phyloP scores from a whole-genome alignment of 2,113 vertebrate species.

The Rousettus leschenaultii region DNA sequence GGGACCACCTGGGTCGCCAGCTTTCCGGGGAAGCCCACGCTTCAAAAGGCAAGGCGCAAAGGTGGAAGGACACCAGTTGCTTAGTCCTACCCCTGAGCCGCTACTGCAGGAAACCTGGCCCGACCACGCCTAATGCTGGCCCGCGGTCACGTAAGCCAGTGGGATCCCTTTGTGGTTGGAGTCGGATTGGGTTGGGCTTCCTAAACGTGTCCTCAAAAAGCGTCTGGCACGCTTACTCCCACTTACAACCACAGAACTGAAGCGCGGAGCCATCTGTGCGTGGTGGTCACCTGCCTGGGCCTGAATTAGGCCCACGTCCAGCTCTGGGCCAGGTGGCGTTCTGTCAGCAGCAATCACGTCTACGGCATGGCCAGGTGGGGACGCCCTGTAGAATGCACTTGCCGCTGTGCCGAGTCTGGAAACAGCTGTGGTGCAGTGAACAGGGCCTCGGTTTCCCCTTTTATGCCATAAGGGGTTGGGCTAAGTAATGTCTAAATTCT shows the following conservation, averaged over 20 bases:
- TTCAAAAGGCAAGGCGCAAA: not conserved
- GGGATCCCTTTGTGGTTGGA: too few relatives aligned
- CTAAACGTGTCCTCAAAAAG: not conserved
- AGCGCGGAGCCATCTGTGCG: too few relatives aligned
- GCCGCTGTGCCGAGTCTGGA: not conserved
- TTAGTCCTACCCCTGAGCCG: not conserved
- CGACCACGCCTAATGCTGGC: not conserved
- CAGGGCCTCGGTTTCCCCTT: not conserved
- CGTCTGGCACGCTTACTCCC: not conserved
- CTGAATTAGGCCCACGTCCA: too few relatives aligned
- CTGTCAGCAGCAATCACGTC: not conserved
- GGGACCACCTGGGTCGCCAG: not conserved
- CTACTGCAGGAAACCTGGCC: not conserved
- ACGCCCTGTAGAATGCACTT: too few relatives aligned
- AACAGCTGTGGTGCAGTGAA: fast-evolving
- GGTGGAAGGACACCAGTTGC: not conserved
- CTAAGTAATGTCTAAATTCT: not conserved
- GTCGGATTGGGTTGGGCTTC: not conserved
- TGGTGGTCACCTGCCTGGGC: too few relatives aligned
- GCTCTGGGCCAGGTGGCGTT: too few relatives aligned
- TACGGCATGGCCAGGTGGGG: not conserved
- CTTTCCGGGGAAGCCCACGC: not conserved
- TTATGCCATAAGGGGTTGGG: not conserved
- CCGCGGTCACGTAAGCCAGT: not conserved
- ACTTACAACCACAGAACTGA: not conserved